Conservation (phyloP, 2,888 invertebrate species). For the Synanthedon vespiformis region DNA sequence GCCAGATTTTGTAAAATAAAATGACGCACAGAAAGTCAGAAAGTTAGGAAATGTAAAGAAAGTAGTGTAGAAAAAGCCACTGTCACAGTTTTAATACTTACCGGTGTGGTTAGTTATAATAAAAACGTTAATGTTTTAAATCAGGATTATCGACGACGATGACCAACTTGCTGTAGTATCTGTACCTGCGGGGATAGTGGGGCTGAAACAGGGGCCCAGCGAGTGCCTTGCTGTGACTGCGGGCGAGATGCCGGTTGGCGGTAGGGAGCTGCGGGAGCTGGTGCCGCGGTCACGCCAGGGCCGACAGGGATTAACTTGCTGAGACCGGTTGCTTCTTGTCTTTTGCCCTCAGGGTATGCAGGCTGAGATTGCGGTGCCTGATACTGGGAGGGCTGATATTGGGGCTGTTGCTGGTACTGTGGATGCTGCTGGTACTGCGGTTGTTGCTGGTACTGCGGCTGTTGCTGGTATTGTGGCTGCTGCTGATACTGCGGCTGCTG, state of each 20-base stretch:
- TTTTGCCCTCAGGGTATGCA: slow-evolving; percentile 42
- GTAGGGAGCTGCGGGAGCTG: slow-evolving; percentile 25
- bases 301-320: slow-evolving; percentile 62
- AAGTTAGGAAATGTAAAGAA: too few relatives aligned
- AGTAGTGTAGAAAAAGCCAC: neutral
- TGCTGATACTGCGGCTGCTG: neutral
- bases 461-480: neutral
- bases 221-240: neutral
- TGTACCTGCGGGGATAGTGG: slow-evolving; percentile 63
- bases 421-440: slow-evolving; percentile 11
- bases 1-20: too few relatives aligned
- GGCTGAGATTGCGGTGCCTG: slow-evolving; percentile 29
- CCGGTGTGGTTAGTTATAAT: neutral
- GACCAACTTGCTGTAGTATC: neutral
- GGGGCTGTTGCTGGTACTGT: slow-evolving; percentile 14
- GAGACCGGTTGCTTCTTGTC: slow-evolving; percentile 50
- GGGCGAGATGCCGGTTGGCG: slow-evolving; percentile 41
- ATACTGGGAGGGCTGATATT: slow-evolving; percentile 16
- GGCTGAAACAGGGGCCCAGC: slow-evolving; percentile 60
- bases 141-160: neutral
- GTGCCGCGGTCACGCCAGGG: slow-evolving; percentile 39
- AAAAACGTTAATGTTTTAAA: neutral
- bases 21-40: too few relatives aligned
- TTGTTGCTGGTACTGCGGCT: neutral
- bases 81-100: neutral